phyloP scores from a whole-genome alignment of 2,113 vertebrate genomes.

The Malurus alboscapulatus region DNA sequence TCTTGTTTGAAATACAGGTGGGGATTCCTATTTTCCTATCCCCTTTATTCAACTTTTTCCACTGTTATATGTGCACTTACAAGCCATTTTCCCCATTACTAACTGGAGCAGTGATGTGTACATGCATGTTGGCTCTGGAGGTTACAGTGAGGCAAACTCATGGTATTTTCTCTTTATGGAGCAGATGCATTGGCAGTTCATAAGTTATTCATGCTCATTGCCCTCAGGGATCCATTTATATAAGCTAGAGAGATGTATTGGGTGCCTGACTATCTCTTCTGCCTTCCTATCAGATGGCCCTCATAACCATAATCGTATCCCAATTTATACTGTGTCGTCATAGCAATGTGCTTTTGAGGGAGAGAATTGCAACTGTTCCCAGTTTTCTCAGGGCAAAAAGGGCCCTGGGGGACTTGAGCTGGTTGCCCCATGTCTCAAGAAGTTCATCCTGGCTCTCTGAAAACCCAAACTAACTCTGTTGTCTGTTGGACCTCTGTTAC shows the following conservation, averaged over 20 bases:
- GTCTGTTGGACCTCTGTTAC: background rate
- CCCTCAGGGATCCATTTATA: constrained; percentile 28
- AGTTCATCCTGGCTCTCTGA: background rate
- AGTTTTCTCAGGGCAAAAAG: background rate
- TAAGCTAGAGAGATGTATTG: constrained; percentile 13
- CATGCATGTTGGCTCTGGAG: background rate
- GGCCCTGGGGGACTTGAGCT: background rate
- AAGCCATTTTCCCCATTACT: background rate
- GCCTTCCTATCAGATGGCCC: background rate
- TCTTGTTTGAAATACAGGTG: background rate
- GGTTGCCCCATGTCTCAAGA: background rate
- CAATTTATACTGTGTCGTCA: background rate
- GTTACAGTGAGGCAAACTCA: background rate
- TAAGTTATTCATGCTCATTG: constrained; percentile 43
- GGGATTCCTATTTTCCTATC: background rate
- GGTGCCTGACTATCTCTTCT: constrained; percentile 7
- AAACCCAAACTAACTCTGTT: background rate
- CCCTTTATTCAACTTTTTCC: background rate
- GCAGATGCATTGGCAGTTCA: background rate
- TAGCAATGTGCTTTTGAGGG: background rate
- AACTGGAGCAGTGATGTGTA: background rate
- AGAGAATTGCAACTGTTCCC: background rate
- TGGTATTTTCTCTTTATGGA: constrained; percentile 1
- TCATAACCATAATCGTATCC: background rate
- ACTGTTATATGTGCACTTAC: background rate